phyloP scores from a whole-genome alignment of 2,888 invertebrate genomes.

The Chrysina gloriosa region DNA sequence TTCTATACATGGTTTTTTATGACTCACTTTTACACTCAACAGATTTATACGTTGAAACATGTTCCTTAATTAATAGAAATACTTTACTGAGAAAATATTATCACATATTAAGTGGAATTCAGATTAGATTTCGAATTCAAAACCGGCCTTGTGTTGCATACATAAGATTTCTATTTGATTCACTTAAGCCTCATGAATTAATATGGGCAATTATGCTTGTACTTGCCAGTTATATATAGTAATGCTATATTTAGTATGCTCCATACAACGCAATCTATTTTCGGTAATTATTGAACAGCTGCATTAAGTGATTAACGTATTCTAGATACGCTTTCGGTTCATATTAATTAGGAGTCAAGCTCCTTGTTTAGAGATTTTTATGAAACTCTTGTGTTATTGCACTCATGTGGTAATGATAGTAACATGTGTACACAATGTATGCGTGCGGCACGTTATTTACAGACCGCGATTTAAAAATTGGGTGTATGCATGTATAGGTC shows the following conservation, averaged over 20 bases:
- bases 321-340: slow-evolving; percentile 16
- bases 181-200: slow-evolving; percentile 1
- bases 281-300: slow-evolving; percentile 31
- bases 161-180: neutral
- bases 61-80: neutral
- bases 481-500: no score
- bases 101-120: slow-evolving; percentile 2
- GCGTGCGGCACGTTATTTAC: no score
- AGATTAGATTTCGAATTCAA: neutral
- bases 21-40: no score
- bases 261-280: slow-evolving; percentile 35
- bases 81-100: neutral
- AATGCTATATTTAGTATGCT: slow-evolving; percentile 17
- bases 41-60: no score
- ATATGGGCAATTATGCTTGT: slow-evolving; percentile 25
- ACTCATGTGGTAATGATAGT: neutral
- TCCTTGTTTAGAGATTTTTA: slow-evolving; percentile 16
- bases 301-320: slow-evolving; percentile 30
- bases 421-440: neutral
- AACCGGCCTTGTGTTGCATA: neutral
- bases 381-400: neutral
- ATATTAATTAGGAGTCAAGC: slow-evolving; percentile 16
- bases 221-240: slow-evolving; percentile 9
- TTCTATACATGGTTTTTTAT: no score
- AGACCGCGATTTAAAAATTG: neutral